Evolutionary conservation across 2,797 vertebrate species (phyloP).

Genomic region (Tamandua tetradactyla): DNA sequence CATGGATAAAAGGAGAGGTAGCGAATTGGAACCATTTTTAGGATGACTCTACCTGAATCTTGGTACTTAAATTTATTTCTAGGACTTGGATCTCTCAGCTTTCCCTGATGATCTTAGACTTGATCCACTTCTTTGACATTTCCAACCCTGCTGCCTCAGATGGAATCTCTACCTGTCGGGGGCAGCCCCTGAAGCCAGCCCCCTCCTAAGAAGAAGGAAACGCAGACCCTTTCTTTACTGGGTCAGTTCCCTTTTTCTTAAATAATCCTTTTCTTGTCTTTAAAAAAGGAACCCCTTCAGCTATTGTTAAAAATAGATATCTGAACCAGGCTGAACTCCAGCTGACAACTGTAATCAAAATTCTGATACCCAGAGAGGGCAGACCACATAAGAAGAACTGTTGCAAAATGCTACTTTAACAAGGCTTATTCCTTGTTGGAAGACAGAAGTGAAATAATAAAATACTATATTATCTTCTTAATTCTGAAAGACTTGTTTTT

Average conservation of each 20-base stretch:
- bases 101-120: background rate
- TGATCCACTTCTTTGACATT: background rate
- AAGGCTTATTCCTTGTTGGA: constrained; percentile 4
- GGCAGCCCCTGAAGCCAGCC: background rate
- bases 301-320: constrained; percentile 76
- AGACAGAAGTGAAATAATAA: constrained; percentile 18
- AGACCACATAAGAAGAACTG: constrained; percentile 54
- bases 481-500: background rate
- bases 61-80: background rate
- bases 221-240: background rate
- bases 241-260: constrained; percentile 62
- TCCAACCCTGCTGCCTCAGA: background rate
- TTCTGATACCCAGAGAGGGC: constrained; percentile 58
- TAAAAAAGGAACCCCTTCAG: constrained; percentile 63
- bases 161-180: background rate
- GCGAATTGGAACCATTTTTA: background rate
- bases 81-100: background rate
- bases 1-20: background rate
- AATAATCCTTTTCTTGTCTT: constrained; percentile 60
- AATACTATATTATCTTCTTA: background rate
- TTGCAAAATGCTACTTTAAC: constrained; percentile 37
- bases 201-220: constrained; percentile 34
- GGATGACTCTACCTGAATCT: background rate
- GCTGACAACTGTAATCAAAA: constrained; percentile 76
- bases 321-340: constrained; percentile 69